Base-by-base conservation (phyloP, 2,797 vertebrate species). In the Notolepis coatsorum region DNA sequence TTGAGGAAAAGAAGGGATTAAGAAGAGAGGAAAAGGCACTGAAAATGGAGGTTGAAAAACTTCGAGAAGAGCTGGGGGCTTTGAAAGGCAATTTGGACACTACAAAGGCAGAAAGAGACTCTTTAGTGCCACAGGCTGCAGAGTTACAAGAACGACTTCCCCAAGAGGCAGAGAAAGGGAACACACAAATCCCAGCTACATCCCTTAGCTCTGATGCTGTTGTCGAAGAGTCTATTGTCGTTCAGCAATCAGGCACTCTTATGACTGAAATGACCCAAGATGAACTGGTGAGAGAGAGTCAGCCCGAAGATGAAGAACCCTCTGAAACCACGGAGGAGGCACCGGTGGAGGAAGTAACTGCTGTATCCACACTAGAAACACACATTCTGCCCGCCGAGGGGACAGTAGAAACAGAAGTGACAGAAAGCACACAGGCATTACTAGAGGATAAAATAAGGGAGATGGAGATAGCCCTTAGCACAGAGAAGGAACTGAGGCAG, bases 1-100 rank as follows among this genome's bases (percentile, higher is more conserved):
- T 79, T 62, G 81, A 92, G 48, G 93, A 93, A 21, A 93, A 65
- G 57, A 75, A 76, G 6, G 68, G 2, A 4, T 28, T 7, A 0
- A 85, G 75, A 57, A 65, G 49, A 51, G 68, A 76, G 2, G 77
- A 74, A 12, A 62, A 0, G 7, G 50, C 27, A 33, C 33, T 74
- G 2, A 85, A 61, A 58, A 89, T 86, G 27, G 93, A 95, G 31
- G 75, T 93, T 7, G 88, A 91, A 46, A 85, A 41, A 53, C 78
- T 90, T 45, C 84, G 80, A 41, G 84, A 63, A 4, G 89, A 95
- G 74, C 64, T 88, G 57, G 77, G 77, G 55, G 71, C 68, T 52
- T 76, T 97, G 56, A 94, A 85, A 72, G 37, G 52, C 7, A 87
- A 95, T 28, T 88, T 95, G 60, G 83, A 95, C 12, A 59, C 71